A percentile compares a stretch with the other conserved stretches of the same genome.
Conservation (phyloP, 2,113 vertebrate species). For the Lophius piscatorius region DNA sequence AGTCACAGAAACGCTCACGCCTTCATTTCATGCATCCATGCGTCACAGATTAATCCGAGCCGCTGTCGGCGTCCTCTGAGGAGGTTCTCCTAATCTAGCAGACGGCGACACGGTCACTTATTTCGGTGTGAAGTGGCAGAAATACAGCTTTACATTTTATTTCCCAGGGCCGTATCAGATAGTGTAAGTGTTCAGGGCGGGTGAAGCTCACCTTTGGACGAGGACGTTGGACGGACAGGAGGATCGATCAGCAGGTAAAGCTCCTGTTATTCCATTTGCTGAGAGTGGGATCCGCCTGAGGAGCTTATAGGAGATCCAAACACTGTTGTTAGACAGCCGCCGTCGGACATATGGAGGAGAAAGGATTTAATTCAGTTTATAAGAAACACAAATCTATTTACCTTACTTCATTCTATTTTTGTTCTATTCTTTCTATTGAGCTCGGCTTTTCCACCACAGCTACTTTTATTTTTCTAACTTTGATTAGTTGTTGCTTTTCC, state of each 20-base stretch:
- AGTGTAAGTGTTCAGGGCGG: conserved; percentile 29
- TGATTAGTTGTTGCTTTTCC: too few species aligned
- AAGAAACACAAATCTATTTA: background rate
- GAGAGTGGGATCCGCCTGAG: conserved; percentile 41
- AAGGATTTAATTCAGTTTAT: background rate
- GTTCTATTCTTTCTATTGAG: too few species aligned
- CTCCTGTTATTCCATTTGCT: conserved; percentile 63
- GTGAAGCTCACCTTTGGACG: conserved; percentile 14
- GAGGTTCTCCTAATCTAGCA: background rate
- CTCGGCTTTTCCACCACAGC: too few species aligned
- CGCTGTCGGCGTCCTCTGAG: background rate
- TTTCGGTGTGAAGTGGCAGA: background rate
- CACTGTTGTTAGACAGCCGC: background rate
- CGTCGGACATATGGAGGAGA: background rate
- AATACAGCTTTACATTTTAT: background rate
- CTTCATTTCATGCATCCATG: background rate
- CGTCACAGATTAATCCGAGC: background rate
- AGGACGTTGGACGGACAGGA: conserved; percentile 15
- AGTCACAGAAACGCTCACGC: background rate
- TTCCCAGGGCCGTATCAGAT: background rate
- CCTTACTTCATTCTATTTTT: too few species aligned
- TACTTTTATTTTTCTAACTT: too few species aligned
- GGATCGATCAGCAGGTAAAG: conserved; percentile 51
- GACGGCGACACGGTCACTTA: background rate
- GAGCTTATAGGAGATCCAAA: conserved; percentile 40